Evolutionary conservation across 2,113 vertebrate genomes (phyloP).

Genomic region (Phalacrocorax aristotelis): DNA sequence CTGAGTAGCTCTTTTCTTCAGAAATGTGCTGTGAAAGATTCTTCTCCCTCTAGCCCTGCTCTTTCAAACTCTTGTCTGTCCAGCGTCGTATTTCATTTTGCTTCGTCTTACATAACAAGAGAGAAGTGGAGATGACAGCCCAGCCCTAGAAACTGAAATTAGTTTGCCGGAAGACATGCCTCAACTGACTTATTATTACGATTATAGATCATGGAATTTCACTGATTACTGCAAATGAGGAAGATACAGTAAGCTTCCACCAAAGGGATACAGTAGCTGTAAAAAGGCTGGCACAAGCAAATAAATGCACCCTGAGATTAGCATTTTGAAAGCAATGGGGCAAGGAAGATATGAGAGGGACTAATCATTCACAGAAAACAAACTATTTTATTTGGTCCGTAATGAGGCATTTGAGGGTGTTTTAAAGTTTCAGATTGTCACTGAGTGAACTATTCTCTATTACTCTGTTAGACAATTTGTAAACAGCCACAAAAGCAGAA

Average conservation of each 20-base stretch:
- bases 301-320: constrained; percentile 32
- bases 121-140: neutral
- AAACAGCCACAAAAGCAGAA: constrained; percentile 34
- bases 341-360: constrained; percentile 13
- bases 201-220: constrained; percentile 49
- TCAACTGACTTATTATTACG: constrained; percentile 8
- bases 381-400: constrained; percentile 33
- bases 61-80: neutral
- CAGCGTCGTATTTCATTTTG: neutral
- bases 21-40: neutral
- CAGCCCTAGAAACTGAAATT: constrained; percentile 7
- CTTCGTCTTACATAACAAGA: neutral
- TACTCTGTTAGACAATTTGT: constrained; percentile 41
- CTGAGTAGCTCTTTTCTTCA: neutral
- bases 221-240: constrained; percentile 55
- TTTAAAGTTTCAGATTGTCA: constrained; percentile 56
- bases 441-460: constrained; percentile 47
- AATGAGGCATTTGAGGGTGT: constrained; percentile 53
- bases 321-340: constrained; percentile 23
- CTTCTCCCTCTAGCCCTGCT: neutral
- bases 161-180: constrained; percentile 2
- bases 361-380: constrained; percentile 40
- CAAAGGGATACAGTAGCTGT: constrained; percentile 31
- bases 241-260: constrained; percentile 37
- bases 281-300: constrained; percentile 33